Base-by-base conservation (phyloP, 2,888 invertebrate species). In the Caenorhabditis zanzibari region DNA sequence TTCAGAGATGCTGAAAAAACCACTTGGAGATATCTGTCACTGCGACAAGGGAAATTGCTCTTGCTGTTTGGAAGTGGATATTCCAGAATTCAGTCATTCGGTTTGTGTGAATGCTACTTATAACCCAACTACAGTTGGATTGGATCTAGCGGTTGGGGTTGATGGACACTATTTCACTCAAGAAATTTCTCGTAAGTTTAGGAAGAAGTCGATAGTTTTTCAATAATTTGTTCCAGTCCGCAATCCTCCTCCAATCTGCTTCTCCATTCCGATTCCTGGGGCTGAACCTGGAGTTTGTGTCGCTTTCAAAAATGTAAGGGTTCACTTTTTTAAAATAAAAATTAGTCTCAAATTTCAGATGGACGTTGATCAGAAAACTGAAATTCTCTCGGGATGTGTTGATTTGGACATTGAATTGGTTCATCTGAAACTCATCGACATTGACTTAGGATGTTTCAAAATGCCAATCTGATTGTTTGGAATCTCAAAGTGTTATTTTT, bases 201-300 rank as follows among this genome's bases (percentile, higher is more conserved):
- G n/a, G n/a, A n/a, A n/a, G n/a, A n/a, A n/a, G n/a, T 54, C 2
- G 14, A 24, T 0, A 54, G 9, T 22, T 0, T 22, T 26, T 26
- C 12, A 26, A 26, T 26, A 66, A 56, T 32, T 59, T n/a, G n/a
- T n/a, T 59, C 1, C 90, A 93, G 93, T 89, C 19, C 85, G 87
- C 14, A 93, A 93, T 81, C 93, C 93, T 6, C 93, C 93, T 26
- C 92, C 93, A 1, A 49, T 93, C 16, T 93, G 93, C 85, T 91
- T 92, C 81, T 92, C 88, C n/a, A 88, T 93, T 44, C 93, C 93
- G 3, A 85, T 92, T 72, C 85, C 93, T 47, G 90, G 92, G 63
- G 89, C 92, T 19, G 89, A 90, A 54, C 93, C 74, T 2, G 54
- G 49, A 5, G 9, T 82, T 2, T 85, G 82, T 52, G 47, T 82